phyloP scores from a whole-genome alignment of 53 echinoderm and acorn worm species.

The Luidia sarsii region DNA sequence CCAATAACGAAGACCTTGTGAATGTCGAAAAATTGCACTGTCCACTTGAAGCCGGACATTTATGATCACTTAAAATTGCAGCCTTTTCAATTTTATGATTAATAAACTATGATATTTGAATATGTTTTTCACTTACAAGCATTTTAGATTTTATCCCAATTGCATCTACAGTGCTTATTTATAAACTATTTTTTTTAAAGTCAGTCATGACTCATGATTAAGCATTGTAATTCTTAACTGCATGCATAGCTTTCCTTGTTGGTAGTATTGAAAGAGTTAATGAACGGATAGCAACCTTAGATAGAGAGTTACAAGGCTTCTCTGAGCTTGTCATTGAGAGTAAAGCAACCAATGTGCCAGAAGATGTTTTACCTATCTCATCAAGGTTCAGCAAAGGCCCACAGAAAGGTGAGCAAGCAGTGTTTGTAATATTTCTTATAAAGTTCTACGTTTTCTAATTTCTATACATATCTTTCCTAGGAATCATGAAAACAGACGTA shows the following conservation, averaged over 20 bases:
- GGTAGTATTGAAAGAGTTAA: slow-evolving; percentile 95
- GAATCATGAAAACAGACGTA: no score
- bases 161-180: no score
- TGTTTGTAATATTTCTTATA: no score
- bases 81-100: no score
- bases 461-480: neutral
- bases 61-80: no score
- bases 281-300: slow-evolving; percentile 84
- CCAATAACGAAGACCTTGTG: no score
- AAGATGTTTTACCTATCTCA: slow-evolving; percentile 63
- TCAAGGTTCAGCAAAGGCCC: slow-evolving; percentile 50
- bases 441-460: neutral
- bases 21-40: no score
- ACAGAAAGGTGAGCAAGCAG: slow-evolving; percentile 79
- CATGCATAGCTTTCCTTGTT: slow-evolving; percentile 78
- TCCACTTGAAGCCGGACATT: no score
- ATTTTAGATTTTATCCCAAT: no score
- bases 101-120: neutral
- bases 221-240: slow-evolving; percentile 17
- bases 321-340: slow-evolving; percentile 87
- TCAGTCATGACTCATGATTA: no score
- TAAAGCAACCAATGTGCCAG: slow-evolving; percentile 68
- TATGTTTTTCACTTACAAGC: neutral
- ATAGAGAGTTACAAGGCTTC: slow-evolving; percentile 82
- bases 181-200: no score